phyloP scores from a whole-genome alignment of 1,140 invertebrate genomes.

The Linepithema humile region DNA sequence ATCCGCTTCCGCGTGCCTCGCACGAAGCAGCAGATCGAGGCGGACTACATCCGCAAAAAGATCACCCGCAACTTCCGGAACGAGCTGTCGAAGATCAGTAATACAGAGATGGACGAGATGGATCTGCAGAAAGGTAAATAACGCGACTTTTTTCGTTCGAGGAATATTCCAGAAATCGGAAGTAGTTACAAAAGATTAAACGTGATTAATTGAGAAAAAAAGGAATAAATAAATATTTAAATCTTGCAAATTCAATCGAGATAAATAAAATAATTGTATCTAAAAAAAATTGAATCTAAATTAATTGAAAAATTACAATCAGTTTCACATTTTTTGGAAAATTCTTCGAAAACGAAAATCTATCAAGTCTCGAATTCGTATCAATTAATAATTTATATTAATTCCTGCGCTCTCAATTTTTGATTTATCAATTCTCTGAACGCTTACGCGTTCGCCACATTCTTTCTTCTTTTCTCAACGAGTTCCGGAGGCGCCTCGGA shows the following conservation, averaged over 20 bases:
- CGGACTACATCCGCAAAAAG: conserved; percentile 93
- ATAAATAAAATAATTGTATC: no score
- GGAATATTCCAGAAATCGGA: neutral
- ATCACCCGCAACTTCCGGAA: conserved; percentile 93
- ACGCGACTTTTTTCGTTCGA: neutral
- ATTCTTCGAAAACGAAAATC: no score
- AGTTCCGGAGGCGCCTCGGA: neutral
- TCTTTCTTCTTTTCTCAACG: conserved; percentile 5
- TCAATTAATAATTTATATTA: no score
- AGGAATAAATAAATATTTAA: conserved; percentile 10
- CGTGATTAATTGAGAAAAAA: conserved; percentile 15
- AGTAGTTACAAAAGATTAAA: neutral
- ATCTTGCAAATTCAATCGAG: neutral
- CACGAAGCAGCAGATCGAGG: conserved; percentile 97
- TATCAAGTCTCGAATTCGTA: no score
- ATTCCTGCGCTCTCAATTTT: no score
- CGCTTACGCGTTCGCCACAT: neutral
- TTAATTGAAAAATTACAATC: no score
- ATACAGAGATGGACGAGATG: conserved; percentile 94
- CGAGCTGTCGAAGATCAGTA: conserved; percentile 91
- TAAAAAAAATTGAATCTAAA: no score
- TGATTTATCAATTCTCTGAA: neutral
- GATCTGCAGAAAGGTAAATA: conserved; percentile 91
- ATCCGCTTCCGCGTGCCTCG: conserved; percentile 94
- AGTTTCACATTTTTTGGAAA: no score